Conservation (phyloP, 2,113 vertebrate genomes). For the Silurus glanis region DNA sequence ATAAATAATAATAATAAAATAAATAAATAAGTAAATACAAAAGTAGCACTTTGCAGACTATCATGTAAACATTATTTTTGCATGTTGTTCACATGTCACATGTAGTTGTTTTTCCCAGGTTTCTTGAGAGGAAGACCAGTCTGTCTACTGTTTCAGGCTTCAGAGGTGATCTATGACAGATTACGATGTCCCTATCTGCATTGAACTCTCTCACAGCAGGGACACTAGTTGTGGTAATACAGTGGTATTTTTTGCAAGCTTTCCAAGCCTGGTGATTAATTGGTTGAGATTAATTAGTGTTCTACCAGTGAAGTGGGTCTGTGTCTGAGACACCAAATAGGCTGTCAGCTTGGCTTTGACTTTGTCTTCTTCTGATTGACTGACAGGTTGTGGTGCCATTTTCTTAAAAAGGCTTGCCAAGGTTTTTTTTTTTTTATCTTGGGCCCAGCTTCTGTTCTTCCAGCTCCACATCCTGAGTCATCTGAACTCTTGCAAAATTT, state of each 20-base stretch:
- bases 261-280: background rate
- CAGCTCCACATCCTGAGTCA: background rate
- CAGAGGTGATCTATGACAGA: background rate
- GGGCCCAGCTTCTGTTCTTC: background rate
- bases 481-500: background rate
- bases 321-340: background rate
- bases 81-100: background rate
- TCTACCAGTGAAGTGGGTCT: conserved; percentile 19
- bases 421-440: background rate
- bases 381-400: too few relatives aligned
- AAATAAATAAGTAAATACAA: too few relatives aligned
- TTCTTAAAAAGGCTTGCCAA: too few relatives aligned
- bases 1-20: too few relatives aligned
- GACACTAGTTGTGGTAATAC: conserved; percentile 3
- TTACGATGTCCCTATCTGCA: conserved; percentile 1
- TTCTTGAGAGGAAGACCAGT: conserved; percentile 9
- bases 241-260: conserved; percentile 20
- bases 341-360: too few relatives aligned
- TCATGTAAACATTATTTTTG: too few relatives aligned
- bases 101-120: background rate
- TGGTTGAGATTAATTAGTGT: background rate
- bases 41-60: too few relatives aligned
- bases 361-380: too few relatives aligned
- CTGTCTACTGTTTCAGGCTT: conserved; percentile 7
- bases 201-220: background rate